These are phyloP conservation scores for Zaprionus ornatus DNA, from an alignment of 1,140 invertebrate species.

Conservation along the genomic window DNA sequence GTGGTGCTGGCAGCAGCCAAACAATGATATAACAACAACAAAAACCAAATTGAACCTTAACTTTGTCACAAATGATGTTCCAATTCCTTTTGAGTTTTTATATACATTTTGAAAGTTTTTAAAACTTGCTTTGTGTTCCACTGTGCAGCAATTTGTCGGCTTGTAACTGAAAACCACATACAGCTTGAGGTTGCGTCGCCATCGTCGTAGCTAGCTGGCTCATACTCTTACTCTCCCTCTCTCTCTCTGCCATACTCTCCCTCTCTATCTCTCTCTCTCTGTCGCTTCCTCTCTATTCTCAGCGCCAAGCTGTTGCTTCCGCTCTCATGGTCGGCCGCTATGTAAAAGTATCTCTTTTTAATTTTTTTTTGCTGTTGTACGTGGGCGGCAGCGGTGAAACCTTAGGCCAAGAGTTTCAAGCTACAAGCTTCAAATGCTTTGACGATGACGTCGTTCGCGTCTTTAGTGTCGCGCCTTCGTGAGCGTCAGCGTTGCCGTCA, in stretches of 20 bases:
- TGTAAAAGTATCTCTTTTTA: slow-evolving; percentile 69
- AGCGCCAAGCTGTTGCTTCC: slow-evolving; percentile 68
- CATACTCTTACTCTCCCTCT: not conserved
- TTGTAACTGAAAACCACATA: slow-evolving; percentile 80
- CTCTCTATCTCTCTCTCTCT: not conserved
- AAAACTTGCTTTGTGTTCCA: slow-evolving; percentile 24
- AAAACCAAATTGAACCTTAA: no score
- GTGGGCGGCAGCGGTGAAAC: slow-evolving; percentile 73
- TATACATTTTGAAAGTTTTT: not conserved
- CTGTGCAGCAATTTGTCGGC: slow-evolving; percentile 63
- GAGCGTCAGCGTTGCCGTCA: slow-evolving; percentile 50
- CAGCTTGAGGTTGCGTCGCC: slow-evolving; percentile 4
- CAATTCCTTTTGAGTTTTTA: not conserved
- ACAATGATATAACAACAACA: no score
- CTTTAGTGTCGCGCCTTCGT: slow-evolving; percentile 26
- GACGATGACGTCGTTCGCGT: slow-evolving; percentile 67
- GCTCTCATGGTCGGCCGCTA: slow-evolving; percentile 43
- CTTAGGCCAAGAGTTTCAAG: slow-evolving; percentile 43
- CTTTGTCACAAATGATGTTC: no score
- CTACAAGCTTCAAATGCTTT: slow-evolving; percentile 74
- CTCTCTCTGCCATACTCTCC: not conserved
- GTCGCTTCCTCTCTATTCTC: not conserved
- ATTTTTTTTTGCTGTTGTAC: slow-evolving; percentile 44
- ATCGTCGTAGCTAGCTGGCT: slow-evolving; percentile 20
- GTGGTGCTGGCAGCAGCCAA: slow-evolving; percentile 23